Evolutionary conservation across 23 tunicate species (phyloP), one percentile per base, ranked within the genome.

Genomic region (Botrylloides violaceus): DNA sequence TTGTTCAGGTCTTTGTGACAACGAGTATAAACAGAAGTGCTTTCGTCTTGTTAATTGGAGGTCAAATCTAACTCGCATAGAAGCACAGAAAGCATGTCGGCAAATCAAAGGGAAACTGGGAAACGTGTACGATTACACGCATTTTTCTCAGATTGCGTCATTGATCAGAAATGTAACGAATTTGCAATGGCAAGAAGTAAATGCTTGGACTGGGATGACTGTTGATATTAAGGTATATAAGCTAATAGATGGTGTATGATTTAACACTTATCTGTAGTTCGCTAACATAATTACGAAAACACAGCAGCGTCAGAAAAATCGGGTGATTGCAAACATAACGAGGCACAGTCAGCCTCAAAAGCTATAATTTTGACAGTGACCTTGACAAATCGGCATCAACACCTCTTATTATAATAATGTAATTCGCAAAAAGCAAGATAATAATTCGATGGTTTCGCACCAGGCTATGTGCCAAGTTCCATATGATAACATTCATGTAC

Each of bases 141-240:
- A 12, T 9, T 63, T 63, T 34, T 19, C 29, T 19, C 36, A 63
- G 29, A 63, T 63, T 3, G 32, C 70, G 29, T 29, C 35, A 27
- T 63, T 63, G 33, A 27, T 63, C 18, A 63, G 29, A 63, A 6
- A 4, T 9, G 32, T 28, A 4, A 25, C 29, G 3, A 31, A 7
- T 4, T 33, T 34, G 34, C 35, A 33, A 31, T 63, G 35, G 32
- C 70, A 63, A 29, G 33, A 9, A 4, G 33, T 28, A 3, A 28
- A 26, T 3, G 70, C 70, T 3, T 63, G 70, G 70, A 63, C 70
- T 63, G 70, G 70, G 35, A 63, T 63, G 70, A 63, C 70, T 4
- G 70, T 63, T 26, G 35, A 63, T 31, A 15, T 29, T 7, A 63
- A 63, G 70, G 70, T 63, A 9, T 25, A 63, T 63, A 4, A 5